These are phyloP conservation scores for Hipposideros larvatus DNA, from an alignment of 2,797 vertebrate genomes.

Conservation along the genomic window DNA sequence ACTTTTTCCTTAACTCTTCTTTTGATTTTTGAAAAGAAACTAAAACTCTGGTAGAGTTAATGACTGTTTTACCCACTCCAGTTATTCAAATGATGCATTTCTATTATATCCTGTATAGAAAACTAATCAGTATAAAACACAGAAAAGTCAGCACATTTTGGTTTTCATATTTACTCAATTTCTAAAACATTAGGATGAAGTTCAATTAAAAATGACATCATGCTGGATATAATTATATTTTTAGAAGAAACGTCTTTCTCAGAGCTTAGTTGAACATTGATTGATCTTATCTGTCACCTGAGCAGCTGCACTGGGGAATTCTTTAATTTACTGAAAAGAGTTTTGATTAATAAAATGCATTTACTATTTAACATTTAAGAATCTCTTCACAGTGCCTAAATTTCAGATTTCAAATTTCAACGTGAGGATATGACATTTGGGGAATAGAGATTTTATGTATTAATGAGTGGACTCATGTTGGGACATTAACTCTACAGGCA, in stretches of 20 bases:
- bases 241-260: not conserved
- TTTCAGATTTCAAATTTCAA: slow-evolving; percentile 7
- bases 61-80: not conserved
- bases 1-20: not conserved
- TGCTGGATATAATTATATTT: not conserved
- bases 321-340: not conserved
- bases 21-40: slow-evolving; percentile 10
- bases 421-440: not conserved
- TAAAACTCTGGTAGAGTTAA: not conserved
- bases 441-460: not conserved
- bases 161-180: not conserved
- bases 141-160: not conserved
- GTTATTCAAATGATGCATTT: not conserved
- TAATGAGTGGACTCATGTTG: not conserved
- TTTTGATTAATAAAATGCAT: not conserved
- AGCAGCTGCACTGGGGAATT: not conserved
- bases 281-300: not conserved
- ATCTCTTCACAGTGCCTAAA: not conserved
- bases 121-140: not conserved
- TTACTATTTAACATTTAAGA: not conserved
- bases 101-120: not conserved
- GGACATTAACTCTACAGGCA: not conserved
- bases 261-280: not conserved
- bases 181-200: not conserved
- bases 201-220: not conserved